phyloP scores from a whole-genome alignment of 2,113 vertebrate species.

The Raphicerus campestris region DNA sequence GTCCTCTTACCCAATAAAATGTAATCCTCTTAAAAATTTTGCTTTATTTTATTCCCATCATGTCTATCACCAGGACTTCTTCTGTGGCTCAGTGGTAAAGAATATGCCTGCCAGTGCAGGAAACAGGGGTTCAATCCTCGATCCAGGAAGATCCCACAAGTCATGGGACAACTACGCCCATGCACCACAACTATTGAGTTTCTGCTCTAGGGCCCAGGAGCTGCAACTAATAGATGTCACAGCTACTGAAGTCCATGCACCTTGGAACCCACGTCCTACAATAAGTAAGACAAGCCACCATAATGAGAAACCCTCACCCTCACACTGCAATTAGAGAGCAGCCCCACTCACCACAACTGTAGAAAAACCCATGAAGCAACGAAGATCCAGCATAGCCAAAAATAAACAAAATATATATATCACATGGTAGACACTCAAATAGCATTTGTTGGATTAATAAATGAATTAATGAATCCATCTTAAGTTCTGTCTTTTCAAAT shows the following conservation, averaged over 20 bases:
- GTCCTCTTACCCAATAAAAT: background rate
- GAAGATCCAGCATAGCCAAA: background rate
- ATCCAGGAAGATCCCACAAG: background rate
- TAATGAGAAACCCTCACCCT: background rate
- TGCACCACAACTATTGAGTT: background rate
- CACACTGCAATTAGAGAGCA: background rate
- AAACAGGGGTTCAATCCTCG: background rate
- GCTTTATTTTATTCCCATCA: background rate
- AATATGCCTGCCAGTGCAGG: background rate
- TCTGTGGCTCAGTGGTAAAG: background rate
- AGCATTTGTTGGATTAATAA: background rate
- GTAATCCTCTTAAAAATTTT: background rate
- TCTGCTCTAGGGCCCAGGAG: background rate
- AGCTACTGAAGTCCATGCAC: background rate
- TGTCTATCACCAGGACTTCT: background rate
- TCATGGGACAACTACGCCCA: background rate
- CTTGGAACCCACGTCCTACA: background rate
- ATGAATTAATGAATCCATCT: background rate
- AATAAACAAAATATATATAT: background rate
- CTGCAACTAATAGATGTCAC: background rate
- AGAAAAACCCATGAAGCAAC: background rate
- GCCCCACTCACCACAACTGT: background rate
- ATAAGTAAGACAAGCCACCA: background rate
- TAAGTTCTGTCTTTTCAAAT: background rate
- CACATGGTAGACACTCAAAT: background rate